These are phyloP conservation scores for Crotalus viridis DNA, from an alignment of 2,113 vertebrate species.

Conservation along the genomic window DNA sequence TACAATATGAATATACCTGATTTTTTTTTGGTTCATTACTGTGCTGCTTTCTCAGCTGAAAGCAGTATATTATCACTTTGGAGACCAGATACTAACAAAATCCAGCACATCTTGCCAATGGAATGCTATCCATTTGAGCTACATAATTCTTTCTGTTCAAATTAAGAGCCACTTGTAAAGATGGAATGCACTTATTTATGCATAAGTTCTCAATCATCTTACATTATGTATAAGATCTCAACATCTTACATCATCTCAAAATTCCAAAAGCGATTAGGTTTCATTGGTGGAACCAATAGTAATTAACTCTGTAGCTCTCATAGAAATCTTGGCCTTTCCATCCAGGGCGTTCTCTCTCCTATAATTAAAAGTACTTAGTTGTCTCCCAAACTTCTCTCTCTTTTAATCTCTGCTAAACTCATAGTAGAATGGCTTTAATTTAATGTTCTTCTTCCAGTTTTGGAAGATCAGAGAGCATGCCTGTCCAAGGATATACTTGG, in stretches of 20 bases:
- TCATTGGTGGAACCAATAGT: background rate
- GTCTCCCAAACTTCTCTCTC: background rate
- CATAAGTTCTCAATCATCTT: background rate
- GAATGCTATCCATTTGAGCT: background rate
- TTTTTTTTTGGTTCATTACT: background rate
- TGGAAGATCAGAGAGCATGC: background rate
- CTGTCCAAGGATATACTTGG: background rate
- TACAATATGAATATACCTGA: too few relatives aligned
- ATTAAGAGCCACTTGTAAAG: background rate
- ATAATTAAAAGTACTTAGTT: background rate
- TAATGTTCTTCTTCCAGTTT: background rate
- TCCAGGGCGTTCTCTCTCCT: background rate
- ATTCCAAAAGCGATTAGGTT: background rate
- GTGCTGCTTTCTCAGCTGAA: background rate
- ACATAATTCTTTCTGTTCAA: background rate
- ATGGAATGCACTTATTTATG: background rate
- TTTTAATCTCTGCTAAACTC: background rate
- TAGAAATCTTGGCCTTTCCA: background rate
- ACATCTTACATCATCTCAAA: background rate
- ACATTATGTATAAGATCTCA: background rate
- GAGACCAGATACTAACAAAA: fast-evolving
- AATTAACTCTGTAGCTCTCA: background rate
- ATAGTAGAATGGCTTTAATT: too few relatives aligned
- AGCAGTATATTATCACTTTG: background rate
- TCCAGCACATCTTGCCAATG: background rate